Evolutionary conservation across 2,888 invertebrate genomes (phyloP), one percentile per base, ranked within the genome.

Genomic region (Chymomyza fuscimana): DNA sequence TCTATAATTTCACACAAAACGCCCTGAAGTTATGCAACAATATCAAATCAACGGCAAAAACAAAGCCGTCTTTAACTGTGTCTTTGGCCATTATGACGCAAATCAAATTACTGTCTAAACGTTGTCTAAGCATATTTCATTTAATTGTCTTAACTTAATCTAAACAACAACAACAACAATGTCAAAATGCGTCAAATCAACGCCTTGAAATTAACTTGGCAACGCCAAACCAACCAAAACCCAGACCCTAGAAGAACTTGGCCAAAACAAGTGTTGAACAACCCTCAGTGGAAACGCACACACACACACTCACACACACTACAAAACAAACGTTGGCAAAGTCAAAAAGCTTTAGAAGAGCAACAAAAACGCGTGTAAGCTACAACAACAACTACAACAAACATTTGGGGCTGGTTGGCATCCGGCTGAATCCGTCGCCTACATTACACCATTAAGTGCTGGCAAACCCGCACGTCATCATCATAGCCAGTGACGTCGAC

Each of bases 31-130:
- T 58, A 19, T 58, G 58, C 58, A 19, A 58, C 25, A 25, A 58
- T 22, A 54, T 54, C 52, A 54, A 54, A 19, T 54, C 19, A 54
- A 46, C 10, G 12, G 40, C 32, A 12, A 46, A 46, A 10, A 46
- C 40, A 46, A 46, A 46, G 40, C 10, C 40, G 40, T 12, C 40
- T 46, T 46, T 10, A 46, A 46, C 40, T 46, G 10, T 12, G 40
- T 4, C 10, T 46, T 46, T 46, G 40, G 40, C 40, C 40, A 46
- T 75, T 66, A 22, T 36, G 19, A 15, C 52, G 54, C 70, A 80
- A 87, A 87, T 87, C 79, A 80, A 83, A 83, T 83, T 87, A 83
- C 74, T 76, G 83, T 87, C 83, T 87, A 72, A 77, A 72, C 75
- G 79, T 73, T 77, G 87, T 86, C 88, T 87, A 72, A 86, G 72